phyloP scores from a whole-genome alignment of 1,140 invertebrate species.

The Cydia strobilella region DNA sequence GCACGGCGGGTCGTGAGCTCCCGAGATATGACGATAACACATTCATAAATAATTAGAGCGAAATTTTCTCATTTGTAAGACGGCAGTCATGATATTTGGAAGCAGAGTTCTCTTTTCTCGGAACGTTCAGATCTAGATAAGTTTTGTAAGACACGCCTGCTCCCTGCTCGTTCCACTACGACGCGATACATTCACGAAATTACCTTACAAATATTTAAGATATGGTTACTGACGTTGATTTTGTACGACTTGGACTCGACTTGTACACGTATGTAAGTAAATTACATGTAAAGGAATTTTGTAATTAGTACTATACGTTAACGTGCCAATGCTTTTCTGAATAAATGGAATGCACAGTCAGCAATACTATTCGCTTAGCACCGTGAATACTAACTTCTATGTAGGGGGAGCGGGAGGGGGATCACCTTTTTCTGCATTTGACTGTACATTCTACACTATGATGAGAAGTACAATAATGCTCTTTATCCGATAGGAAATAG shows the following conservation, averaged over 20 bases:
- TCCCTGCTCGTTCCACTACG: slow-evolving; percentile 64
- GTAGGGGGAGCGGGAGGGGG: too few species aligned
- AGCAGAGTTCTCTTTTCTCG: slow-evolving; percentile 69
- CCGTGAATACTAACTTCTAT: too few species aligned
- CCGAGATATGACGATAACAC: slow-evolving; percentile 79
- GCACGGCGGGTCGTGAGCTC: slow-evolving; percentile 77
- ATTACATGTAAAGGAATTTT: too few species aligned
- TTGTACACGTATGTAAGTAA: background rate
- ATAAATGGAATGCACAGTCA: too few species aligned
- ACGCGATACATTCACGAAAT: slow-evolving; percentile 32
- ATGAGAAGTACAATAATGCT: too few species aligned
- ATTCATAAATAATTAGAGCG: slow-evolving; percentile 81
- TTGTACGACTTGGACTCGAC: background rate
- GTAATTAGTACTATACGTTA: too few species aligned
- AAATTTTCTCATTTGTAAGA: slow-evolving; percentile 81
- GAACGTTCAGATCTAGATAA: slow-evolving; percentile 76
- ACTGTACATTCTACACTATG: too few species aligned
- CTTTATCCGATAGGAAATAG: background rate
- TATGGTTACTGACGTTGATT: slow-evolving; percentile 11
- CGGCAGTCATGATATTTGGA: slow-evolving; percentile 79
- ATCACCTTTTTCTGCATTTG: too few species aligned
- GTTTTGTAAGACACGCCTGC: slow-evolving; percentile 70
- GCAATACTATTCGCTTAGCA: too few species aligned
- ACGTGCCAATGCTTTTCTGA: too few species aligned
- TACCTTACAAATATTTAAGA: slow-evolving; percentile 23